phyloP scores from a whole-genome alignment of 2,797 vertebrate species.

The Pyrocephalus nanus region DNA sequence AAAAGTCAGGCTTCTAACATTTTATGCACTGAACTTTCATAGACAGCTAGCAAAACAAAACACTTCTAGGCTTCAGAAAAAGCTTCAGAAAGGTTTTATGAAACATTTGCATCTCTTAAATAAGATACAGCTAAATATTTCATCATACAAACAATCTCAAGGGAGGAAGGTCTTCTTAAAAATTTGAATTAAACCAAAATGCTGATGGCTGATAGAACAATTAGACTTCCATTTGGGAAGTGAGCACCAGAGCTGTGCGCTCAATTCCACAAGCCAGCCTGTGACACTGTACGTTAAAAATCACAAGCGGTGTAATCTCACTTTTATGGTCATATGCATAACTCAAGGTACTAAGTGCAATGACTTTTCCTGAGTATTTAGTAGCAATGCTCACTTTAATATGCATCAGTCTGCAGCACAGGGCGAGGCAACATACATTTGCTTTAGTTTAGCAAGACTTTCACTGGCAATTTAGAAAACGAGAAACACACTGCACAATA shows the following conservation, averaged over 20 bases:
- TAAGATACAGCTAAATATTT: constrained; percentile 22
- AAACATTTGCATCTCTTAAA: constrained; percentile 57
- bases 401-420: background rate
- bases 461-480: background rate
- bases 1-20: constrained; percentile 78
- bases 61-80: constrained; percentile 65
- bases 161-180: constrained; percentile 1
- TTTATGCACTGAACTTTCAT: constrained; percentile 79
- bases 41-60: constrained; percentile 77
- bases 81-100: constrained; percentile 38
- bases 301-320: background rate
- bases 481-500: background rate
- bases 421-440: background rate
- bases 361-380: background rate
- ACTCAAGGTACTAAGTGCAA: background rate
- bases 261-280: background rate
- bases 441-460: background rate
- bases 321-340: background rate
- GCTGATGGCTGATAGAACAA: background rate
- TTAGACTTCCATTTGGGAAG: background rate
- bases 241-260: background rate
- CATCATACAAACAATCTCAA: background rate
- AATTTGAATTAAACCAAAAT: background rate
- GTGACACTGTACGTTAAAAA: background rate
- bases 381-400: background rate